Evolutionary conservation across 2,797 vertebrate genomes (phyloP), one percentile per base, ranked within the genome.

Genomic region (Neopelma chrysocephalum): DNA sequence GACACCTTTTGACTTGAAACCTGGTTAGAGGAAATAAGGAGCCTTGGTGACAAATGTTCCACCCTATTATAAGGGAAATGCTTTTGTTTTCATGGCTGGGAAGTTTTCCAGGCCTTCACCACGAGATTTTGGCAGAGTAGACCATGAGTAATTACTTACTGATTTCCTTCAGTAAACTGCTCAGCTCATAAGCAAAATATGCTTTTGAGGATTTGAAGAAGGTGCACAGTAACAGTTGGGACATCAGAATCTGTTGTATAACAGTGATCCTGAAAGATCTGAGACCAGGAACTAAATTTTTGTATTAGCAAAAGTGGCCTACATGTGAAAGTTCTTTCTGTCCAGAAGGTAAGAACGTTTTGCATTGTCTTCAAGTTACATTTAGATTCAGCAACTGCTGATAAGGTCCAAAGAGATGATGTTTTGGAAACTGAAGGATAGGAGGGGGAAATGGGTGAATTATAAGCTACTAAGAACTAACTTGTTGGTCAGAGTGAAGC

Each of bases 101-200:
- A 96, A 53, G n/a, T 66, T 83, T 96, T 94, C 96, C 90, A 96
- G 85, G 51, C 58, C 56, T 94, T 89, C 77, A 76, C 56, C 36
- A 29, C 12, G 66, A 94, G 85, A 23, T 76, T 91, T 94, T 96
- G 89, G 85, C 87, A 79, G 70, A n/a, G 8, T 25, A 79, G 73
- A 61, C 75, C 73, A n/a, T 82, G 57, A 95, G 14, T 89, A 94
- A 87, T 94, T 91, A 86, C 56, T 53, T 89, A 89, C 61, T 62
- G 43, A 82, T 73, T 85, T 93, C 62, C 48, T 87, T 34, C 73
- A 85, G 32, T 77, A 68, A 76, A 70, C 62, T 48, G 15, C 38
- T 77, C 38, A 82, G 26, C 27, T 82, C 4, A 11, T 86, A 56
- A 54, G 62, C 66, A 88, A 90, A 93, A 73, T 7, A 32, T 0